Conservation (phyloP, 2,113 vertebrate genomes). For the Rhinoderma darwinii region DNA sequence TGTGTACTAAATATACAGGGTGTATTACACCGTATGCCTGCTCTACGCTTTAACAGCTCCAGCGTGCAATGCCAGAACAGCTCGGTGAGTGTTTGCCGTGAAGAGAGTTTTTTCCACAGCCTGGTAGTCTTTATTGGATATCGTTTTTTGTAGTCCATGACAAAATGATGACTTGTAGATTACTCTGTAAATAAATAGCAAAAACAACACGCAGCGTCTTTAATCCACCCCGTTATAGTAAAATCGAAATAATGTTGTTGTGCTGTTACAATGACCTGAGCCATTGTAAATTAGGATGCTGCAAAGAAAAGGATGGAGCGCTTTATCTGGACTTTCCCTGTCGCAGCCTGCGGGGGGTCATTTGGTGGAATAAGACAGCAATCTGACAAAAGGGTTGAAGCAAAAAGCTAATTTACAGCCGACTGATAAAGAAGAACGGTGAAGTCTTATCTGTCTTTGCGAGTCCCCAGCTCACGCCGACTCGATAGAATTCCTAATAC, state of each 20-base stretch:
- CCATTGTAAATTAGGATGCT: slow-evolving; percentile 34
- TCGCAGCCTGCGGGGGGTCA: slow-evolving; percentile 64
- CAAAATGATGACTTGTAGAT: not conserved
- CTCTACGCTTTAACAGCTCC: slow-evolving; percentile 98
- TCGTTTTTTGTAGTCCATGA: not conserved
- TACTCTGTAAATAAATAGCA: not conserved
- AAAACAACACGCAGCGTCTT: not conserved
- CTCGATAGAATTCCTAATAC: slow-evolving; percentile 68
- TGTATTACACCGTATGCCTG: slow-evolving; percentile 86
- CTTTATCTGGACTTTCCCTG: slow-evolving; percentile 64
- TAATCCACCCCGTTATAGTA: not conserved
- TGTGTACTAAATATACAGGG: slow-evolving; percentile 94
- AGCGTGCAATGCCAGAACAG: slow-evolving; percentile 99
- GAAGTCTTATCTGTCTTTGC: slow-evolving; percentile 75
- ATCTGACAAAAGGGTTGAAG: slow-evolving; percentile 67
- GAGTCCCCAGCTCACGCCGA: slow-evolving; percentile 65
- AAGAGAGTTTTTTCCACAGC: not conserved
- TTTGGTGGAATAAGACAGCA: slow-evolving; percentile 57
- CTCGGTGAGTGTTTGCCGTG: slow-evolving; percentile 79
- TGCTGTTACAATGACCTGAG: slow-evolving; percentile 21
- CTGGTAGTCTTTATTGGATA: not conserved
- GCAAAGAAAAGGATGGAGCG: slow-evolving; percentile 43
- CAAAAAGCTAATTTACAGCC: slow-evolving; percentile 70
- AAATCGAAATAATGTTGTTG: slow-evolving; percentile 25
- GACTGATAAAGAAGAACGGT: slow-evolving; percentile 73